These are phyloP conservation scores for Motacilla tschutschensis DNA, from an alignment of 2,113 vertebrate species.

Conservation along the genomic window DNA sequence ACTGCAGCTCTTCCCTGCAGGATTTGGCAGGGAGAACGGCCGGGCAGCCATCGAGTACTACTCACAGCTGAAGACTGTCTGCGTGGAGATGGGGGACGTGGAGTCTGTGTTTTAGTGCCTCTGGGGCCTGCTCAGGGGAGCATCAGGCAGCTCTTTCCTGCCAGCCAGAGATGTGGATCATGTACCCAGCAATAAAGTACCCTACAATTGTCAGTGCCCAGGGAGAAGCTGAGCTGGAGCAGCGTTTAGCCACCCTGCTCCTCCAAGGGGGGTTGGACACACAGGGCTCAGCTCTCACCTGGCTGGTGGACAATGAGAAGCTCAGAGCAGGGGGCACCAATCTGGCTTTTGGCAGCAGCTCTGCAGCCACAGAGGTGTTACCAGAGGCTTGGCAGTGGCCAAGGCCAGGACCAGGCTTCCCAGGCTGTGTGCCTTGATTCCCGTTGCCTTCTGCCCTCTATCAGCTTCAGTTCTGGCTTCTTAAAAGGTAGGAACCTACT, in stretches of 20 bases:
- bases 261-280: neutral
- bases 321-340: neutral
- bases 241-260: neutral
- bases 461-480: neutral
- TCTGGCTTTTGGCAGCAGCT: neutral
- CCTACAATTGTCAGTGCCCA: neutral
- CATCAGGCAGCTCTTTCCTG: neutral
- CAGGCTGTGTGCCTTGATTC: neutral
- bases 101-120: constrained; percentile 79
- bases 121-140: neutral
- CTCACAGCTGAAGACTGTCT: constrained; percentile 93
- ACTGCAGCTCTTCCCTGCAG: constrained; percentile 62
- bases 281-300: neutral
- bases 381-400: neutral
- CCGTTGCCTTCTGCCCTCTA: neutral
- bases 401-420: neutral
- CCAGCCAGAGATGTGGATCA: neutral
- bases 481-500: neutral
- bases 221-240: neutral
- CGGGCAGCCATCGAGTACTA: constrained; percentile 89
- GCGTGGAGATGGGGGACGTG: constrained; percentile 92
- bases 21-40: constrained; percentile 94
- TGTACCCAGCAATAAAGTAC: neutral
- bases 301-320: neutral
- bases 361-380: neutral